Evolutionary conservation across 1,140 invertebrate species (phyloP).

Genomic region (Diplogasteroides magnus): DNA sequence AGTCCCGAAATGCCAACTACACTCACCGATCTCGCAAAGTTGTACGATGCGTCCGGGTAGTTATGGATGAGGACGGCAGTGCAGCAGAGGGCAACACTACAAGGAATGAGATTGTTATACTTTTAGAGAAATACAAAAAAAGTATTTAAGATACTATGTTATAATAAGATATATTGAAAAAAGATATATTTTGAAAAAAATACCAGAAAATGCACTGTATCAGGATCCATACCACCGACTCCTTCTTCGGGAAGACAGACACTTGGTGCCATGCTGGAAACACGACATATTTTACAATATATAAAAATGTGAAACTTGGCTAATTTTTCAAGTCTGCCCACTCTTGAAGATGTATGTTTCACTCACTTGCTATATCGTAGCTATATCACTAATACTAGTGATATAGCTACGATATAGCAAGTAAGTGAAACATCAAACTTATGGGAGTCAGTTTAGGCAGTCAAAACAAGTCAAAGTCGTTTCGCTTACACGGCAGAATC

Average conservation of each 20-base stretch:
- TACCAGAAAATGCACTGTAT: conserved; percentile 84
- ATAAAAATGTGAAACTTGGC: too few species aligned
- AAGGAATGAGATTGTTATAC: too few species aligned
- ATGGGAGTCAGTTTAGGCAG: too few species aligned
- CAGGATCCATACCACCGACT: conserved; percentile 87
- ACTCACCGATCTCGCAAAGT: conserved; percentile 34
- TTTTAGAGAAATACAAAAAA: too few species aligned
- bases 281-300: too few species aligned
- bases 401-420: not conserved
- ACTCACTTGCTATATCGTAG: not conserved
- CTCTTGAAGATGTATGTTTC: not conserved
- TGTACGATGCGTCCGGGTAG: conserved; percentile 69
- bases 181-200: too few species aligned
- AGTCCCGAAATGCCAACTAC: too few species aligned
- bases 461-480: too few species aligned
- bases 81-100: conserved; percentile 80
- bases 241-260: conserved; percentile 91
- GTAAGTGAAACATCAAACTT: not conserved
- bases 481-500: not conserved
- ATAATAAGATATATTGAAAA: too few species aligned
- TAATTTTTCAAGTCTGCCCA: too few species aligned
- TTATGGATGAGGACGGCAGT: conserved; percentile 84
- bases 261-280: conserved; percentile 79
- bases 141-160: too few species aligned
- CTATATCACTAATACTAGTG: too few species aligned